Percentiles rank a stretch among this genome's conserved stretches.
Evolutionary conservation across 2,888 invertebrate species (phyloP).

Genomic region (Autographa pulchrina): DNA sequence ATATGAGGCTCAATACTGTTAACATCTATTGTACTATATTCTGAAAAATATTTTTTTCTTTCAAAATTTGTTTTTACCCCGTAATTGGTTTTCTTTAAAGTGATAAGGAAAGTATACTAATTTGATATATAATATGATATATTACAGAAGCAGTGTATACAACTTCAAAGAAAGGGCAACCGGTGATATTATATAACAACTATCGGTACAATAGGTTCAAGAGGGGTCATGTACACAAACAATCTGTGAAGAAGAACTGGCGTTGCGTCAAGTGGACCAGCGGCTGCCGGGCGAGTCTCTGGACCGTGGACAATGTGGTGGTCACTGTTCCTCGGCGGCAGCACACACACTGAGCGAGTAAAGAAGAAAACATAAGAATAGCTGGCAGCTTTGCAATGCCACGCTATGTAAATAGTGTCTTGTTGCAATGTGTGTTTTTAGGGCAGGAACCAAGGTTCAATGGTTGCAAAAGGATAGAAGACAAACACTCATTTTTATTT

Average conservation of each 20-base stretch:
- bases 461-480: too few species aligned
- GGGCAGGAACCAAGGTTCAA: too few species aligned
- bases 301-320: conserved; percentile 32
- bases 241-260: conserved; percentile 36
- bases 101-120: background rate
- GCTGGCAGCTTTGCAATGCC: too few species aligned
- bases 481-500: too few species aligned
- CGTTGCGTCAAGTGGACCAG: conserved; percentile 53
- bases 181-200: conserved; percentile 42
- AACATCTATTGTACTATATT: too few species aligned
- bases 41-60: too few species aligned
- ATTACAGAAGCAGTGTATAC: conserved; percentile 42
- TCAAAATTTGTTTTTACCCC: too few species aligned
- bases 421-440: too few species aligned
- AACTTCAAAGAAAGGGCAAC: conserved; percentile 40
- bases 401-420: too few species aligned
- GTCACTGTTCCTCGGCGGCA: conserved; percentile 22
- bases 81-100: background rate
- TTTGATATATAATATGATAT: background rate
- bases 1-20: too few species aligned
- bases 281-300: conserved; percentile 30
- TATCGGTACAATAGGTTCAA: conserved; percentile 45
- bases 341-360: conserved; percentile 30
- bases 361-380: background rate
- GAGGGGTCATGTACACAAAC: conserved; percentile 10